phyloP scores from a whole-genome alignment of 2,113 vertebrate genomes.

The Indicator maculatus region DNA sequence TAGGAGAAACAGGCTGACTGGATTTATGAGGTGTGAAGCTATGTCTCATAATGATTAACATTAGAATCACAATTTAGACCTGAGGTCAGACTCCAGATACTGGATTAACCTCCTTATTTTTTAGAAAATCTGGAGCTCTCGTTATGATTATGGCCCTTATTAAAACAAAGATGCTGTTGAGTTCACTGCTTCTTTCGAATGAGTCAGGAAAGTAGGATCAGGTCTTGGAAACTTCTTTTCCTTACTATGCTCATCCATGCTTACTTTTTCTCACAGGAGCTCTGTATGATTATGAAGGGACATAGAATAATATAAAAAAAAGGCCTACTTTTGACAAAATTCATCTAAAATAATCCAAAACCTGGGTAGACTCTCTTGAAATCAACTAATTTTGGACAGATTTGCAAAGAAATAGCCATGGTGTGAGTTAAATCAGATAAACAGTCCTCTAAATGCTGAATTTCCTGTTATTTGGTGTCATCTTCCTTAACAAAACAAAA shows the following conservation, averaged over 20 bases:
- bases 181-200: not conserved
- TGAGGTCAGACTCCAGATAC: constrained; percentile 67
- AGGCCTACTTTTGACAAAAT: not conserved
- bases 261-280: not conserved
- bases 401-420: not conserved
- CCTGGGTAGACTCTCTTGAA: accelerated
- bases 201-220: not conserved
- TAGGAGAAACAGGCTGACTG: constrained; percentile 26
- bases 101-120: constrained; percentile 8
- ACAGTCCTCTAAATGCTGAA: not conserved
- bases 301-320: not conserved
- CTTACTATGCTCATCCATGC: not conserved
- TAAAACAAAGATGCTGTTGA: constrained; percentile 25
- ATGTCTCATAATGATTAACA: constrained; percentile 69
- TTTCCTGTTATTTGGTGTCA: not conserved
- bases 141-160: not conserved
- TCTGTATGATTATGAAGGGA: not conserved
- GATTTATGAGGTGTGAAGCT: constrained; percentile 73
- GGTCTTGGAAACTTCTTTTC: not conserved
- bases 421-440: not conserved
- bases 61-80: constrained; percentile 72
- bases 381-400: not conserved
- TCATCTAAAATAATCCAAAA: not conserved
- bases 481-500: not conserved
- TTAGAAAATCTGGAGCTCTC: constrained; percentile 18